Base-by-base conservation (phyloP, 2,888 invertebrate species). In the Polyploca ridens region DNA sequence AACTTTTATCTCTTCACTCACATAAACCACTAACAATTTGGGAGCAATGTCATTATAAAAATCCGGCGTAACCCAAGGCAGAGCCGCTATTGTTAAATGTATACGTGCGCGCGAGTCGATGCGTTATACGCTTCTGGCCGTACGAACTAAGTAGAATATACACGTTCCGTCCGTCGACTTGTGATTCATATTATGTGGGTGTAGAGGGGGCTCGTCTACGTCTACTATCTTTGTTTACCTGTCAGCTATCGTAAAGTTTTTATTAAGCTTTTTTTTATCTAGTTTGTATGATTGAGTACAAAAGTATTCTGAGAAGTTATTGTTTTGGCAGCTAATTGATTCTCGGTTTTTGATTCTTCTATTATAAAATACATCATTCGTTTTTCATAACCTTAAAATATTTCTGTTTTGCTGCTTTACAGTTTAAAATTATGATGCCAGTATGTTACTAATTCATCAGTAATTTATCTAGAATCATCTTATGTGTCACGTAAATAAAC, bases 81-180 rank as follows among this genome's bases (percentile, higher is more conserved):
- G 65, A 66, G 46, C 69, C 74, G 69, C 58, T 71, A 70, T 63
- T 68, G 64, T 76, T 66, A 67, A 65, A 63, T n/a, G 44, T 65
- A 64, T 73, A 81, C 87, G 85, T 90, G 90, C 89, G 90, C 86
- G 71, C 79, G 88, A 82, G 81, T 82, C 75, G 84, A 76, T 78
- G 76, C 80, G 71, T 77, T 75, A 73, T 78, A 81, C 79, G 85
- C 77, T 83, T 87, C 75, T 90, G 88, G 68, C 66, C 65, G 69
- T 54, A 67, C 63, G 72, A 74, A 68, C 65, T 69, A 66, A 69
- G 68, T 66, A 65, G 67, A 54, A 19, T 60, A 63, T 35, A 49
- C 61, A 64, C 33, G 65, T 62, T 61, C 59, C 59, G 66, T 61
- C 59, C 59, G 67, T 68, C 66, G 78, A 71, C 63, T 79, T 77